Base-by-base conservation (phyloP, 2,888 invertebrate species). In the Pammene aurita region DNA sequence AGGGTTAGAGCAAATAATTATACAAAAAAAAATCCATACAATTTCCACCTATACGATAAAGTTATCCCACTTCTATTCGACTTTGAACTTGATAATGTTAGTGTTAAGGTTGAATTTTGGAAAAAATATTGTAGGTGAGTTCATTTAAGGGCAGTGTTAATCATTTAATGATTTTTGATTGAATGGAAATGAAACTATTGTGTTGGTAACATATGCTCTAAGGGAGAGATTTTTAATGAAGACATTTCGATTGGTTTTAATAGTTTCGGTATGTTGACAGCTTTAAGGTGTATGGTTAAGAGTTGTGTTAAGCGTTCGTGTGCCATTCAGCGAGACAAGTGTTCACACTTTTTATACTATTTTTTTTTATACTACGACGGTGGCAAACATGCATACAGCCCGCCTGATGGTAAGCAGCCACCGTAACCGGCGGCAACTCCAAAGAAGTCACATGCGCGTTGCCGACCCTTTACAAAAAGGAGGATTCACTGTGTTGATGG, bases 1-100 rank as follows among this genome's bases (percentile, higher is more conserved):
- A 71, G 71, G 67, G 71, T 71, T 65, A 35, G 56, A 41, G 54
- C 61, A 55, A 65, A 70, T 66, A 70, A 70, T 66, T 66, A 68
- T 7, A 66, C 66, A 48, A 66, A 52, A 54, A 50, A 55, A 44
- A 44, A 10, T 14, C 14, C 13, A 14, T 14, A n/a, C 52, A n/a
- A 63, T 42, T 63, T 60, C n/a, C 5, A 1, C 7, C 34, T 11
- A 11, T 35, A 50, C 13, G 16, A 50, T 61, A 61, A 7, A 16
- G 13, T 50, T 34, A 4, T 26, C 26, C 26, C 26, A 26, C 26
- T 26, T 26, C 26, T 26, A 11, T 41, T 9, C 5, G 5, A 41
- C 10, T 58, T 52, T 2, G n/a, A 44, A 52, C 58, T 44, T 11
- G 44, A 42, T 50, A 1, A 0, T 0, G 16, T 1, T 38, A 11